Conservation (phyloP, 2,888 invertebrate species). For the Ganaspis brasiliensis region DNA sequence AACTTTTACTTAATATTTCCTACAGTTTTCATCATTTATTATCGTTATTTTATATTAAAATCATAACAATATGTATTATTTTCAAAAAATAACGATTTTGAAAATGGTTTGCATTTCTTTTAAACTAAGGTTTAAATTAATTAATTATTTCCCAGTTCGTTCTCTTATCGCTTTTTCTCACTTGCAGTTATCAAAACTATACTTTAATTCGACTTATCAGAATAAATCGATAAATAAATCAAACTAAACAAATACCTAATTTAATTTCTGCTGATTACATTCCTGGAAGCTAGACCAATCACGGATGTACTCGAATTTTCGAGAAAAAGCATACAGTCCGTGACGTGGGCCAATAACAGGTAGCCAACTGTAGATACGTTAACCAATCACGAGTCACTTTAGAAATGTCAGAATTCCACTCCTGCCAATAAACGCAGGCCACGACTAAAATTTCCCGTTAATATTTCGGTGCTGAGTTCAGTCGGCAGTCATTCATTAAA, state of each 20-base stretch:
- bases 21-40: too few relatives aligned
- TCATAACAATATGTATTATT: too few relatives aligned
- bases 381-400: conserved; percentile 82
- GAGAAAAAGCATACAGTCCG: conserved; percentile 63
- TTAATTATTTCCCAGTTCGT: too few relatives aligned
- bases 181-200: neutral
- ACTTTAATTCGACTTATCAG: neutral
- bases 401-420: conserved; percentile 73
- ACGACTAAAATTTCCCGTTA: conserved; percentile 82
- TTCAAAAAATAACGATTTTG: too few relatives aligned
- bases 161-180: neutral
- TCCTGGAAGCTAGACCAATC: conserved; percentile 58
- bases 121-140: too few relatives aligned
- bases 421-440: conserved; percentile 84
- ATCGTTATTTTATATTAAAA: too few relatives aligned
- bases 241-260: neutral
- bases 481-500: conserved; percentile 73
- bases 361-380: conserved; percentile 83
- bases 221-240: neutral
- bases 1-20: too few relatives aligned
- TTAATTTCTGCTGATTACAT: conserved; percentile 40
- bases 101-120: too few relatives aligned
- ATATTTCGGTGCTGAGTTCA: conserved; percentile 73
- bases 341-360: conserved; percentile 87
- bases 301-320: conserved; percentile 67